phyloP scores from a whole-genome alignment of 1,140 invertebrate species.

The Phenacoccus solenopsis region DNA sequence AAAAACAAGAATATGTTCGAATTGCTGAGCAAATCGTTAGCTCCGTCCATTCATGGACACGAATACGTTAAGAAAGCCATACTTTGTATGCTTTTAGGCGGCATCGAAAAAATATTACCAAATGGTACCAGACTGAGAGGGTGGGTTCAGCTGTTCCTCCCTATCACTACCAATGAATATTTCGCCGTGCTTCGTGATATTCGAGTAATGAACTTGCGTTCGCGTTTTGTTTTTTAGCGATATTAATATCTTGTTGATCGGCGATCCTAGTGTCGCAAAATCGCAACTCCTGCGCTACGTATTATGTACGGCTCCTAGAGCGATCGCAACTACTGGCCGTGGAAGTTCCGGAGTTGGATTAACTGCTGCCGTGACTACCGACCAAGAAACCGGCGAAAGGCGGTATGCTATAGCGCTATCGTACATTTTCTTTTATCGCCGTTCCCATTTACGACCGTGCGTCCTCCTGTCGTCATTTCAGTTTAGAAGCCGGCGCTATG shows the following conservation, averaged over 20 bases:
- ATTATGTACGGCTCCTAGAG: slow-evolving; percentile 81
- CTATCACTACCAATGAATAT: too few relatives aligned
- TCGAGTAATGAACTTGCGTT: too few relatives aligned
- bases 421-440: neutral
- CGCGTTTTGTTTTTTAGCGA: slow-evolving; percentile 44
- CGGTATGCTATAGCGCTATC: slow-evolving; percentile 31
- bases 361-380: slow-evolving; percentile 93
- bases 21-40: slow-evolving; percentile 77
- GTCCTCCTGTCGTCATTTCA: slow-evolving; percentile 29
- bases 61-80: slow-evolving; percentile 95
- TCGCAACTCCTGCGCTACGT: slow-evolving; percentile 95
- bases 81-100: slow-evolving; percentile 86
- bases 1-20: slow-evolving; percentile 79
- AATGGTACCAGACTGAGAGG: slow-evolving; percentile 95
- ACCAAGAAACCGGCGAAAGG: slow-evolving; percentile 82
- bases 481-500: slow-evolving; percentile 97
- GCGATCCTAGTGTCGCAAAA: slow-evolving; percentile 98
- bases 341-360: slow-evolving; percentile 90
- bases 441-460: neutral
- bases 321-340: slow-evolving; percentile 92
- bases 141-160: slow-evolving; percentile 35
- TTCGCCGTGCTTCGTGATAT: too few relatives aligned
- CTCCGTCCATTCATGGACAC: slow-evolving; percentile 96
- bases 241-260: slow-evolving; percentile 93
- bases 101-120: slow-evolving; percentile 85